Base-by-base conservation (phyloP, 2,113 vertebrate genomes). In the Ptyas mucosa region DNA sequence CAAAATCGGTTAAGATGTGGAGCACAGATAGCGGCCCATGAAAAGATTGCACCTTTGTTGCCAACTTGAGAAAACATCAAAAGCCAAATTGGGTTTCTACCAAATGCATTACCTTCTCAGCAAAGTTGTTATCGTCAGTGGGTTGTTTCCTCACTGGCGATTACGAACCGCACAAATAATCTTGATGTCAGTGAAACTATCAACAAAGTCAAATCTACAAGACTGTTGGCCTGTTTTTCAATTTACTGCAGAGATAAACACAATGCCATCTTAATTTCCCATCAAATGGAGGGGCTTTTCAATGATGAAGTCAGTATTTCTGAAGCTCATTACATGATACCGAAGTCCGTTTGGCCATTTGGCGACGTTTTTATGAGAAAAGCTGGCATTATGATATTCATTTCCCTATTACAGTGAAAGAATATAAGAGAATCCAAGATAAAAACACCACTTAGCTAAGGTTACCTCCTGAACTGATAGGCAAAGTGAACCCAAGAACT, bases 1-100 rank as follows among this genome's bases (percentile, higher is more conserved):
- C 95, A 97, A 98, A 98, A 97, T 97, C 97, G 98, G 98, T 98
- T 97, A 97, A 97, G 98, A 98, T 98, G 97, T 95, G 97, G 97
- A 49, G 96, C 95, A 95, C 92, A 97, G 98, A 98, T 98, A 98
- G 97, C 6, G 5, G 29, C 21, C 93, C 96, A 96, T 93, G 95
- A 95, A 97, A 95, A 96, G 94, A 95, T 94, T 53, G 95, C 95
- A 92, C 26, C 2, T 49, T 95, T 93, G 95, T 97, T 89, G 95
- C 97, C 85, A 95, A 90, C 95, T 96, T 96, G 95, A 94, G 97
- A 97, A 95, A 95, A 97, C 96, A 97, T 97, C 97, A 98, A 97
- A 97, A 94, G 58, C 92, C 95, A 91, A 57, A 0, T 0, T 29
- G 91, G 91, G 95, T 97, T 98, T 98, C 97, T 97, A 97, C 95